These are phyloP conservation scores for Pantherophis guttatus DNA, from an alignment of 2,113 vertebrate genomes.

Conservation along the genomic window DNA sequence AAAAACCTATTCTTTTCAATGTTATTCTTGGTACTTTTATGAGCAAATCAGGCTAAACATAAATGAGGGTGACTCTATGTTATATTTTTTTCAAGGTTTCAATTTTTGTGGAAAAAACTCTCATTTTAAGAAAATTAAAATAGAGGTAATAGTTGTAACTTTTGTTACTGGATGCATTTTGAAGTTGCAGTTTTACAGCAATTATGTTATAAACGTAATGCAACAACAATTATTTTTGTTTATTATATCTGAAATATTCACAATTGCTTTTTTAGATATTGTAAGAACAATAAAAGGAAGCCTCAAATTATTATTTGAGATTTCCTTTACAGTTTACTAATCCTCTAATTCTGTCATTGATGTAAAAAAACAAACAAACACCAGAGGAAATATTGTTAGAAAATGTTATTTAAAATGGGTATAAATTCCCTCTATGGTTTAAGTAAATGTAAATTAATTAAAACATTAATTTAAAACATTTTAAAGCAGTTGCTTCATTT, in stretches of 20 bases:
- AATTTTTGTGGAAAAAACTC: neutral
- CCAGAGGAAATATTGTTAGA: neutral
- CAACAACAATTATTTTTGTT: neutral
- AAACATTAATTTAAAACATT: neutral
- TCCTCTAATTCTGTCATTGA: neutral
- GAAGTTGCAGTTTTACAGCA: conserved; percentile 27
- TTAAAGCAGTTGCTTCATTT: neutral
- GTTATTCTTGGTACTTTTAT: neutral
- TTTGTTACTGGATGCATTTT: conserved; percentile 30
- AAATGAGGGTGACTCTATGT: neutral
- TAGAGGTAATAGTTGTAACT: conserved; percentile 28
- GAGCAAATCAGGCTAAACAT: neutral
- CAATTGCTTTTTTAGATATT: conserved; percentile 21
- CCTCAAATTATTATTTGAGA: neutral
- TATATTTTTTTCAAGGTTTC: neutral
- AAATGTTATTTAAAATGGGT: neutral
- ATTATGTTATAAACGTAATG: neutral
- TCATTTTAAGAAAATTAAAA: neutral
- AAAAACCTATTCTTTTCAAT: neutral
- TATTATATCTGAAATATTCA: neutral
- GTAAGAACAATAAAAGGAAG: neutral
- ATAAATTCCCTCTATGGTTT: neutral
- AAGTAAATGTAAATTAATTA: neutral
- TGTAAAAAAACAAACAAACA: neutral
- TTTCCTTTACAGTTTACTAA: neutral